These are phyloP conservation scores for Denticeps clupeoides DNA, from an alignment of 2,797 vertebrate genomes.

Conservation along the genomic window DNA sequence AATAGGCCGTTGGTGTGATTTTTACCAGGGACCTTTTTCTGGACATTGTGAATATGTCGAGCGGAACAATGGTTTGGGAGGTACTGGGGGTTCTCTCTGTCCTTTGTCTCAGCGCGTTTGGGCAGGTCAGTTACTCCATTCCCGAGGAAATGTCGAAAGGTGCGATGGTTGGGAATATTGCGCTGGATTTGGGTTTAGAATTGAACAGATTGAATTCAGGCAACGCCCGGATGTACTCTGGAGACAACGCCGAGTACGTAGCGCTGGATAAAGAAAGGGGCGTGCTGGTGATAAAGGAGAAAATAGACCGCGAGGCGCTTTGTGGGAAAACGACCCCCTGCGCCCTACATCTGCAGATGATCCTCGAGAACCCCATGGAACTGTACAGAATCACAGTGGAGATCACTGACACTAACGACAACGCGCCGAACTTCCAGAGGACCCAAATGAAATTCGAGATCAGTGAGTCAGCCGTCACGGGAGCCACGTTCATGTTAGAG, in stretches of 20 bases:
- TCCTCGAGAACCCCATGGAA: conserved; percentile 38
- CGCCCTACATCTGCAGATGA: conserved; percentile 43
- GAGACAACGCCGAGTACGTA: conserved; percentile 19
- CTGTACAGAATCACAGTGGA: conserved; percentile 44
- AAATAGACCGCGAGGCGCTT: conserved; percentile 16
- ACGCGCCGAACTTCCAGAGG: conserved; percentile 37
- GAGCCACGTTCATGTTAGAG: conserved; percentile 49
- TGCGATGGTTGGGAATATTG: too few relatives aligned
- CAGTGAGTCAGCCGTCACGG: conserved; percentile 40
- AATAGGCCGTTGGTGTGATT: too few relatives aligned
- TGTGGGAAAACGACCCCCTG: conserved; percentile 28
- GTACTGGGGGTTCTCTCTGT: conserved; percentile 4
- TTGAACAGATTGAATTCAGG: conserved; percentile 21
- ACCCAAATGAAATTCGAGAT: conserved; percentile 42
- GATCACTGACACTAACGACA: conserved; percentile 42
- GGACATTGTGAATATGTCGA: conserved; percentile 2
- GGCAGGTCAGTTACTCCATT: conserved; percentile 39
- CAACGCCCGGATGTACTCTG: conserved; percentile 12
- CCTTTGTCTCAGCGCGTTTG: conserved; percentile 12
- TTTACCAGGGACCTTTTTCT: too few relatives aligned
- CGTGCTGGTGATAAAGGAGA: conserved; percentile 15
- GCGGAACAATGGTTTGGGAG: conserved; percentile 12
- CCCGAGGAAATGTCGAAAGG: conserved; percentile 39
- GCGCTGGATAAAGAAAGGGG: conserved; percentile 19
- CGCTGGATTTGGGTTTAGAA: too few relatives aligned